Evolutionary conservation across 2,888 invertebrate genomes (phyloP).

Genomic region (Scelioninae gen. 2): DNA sequence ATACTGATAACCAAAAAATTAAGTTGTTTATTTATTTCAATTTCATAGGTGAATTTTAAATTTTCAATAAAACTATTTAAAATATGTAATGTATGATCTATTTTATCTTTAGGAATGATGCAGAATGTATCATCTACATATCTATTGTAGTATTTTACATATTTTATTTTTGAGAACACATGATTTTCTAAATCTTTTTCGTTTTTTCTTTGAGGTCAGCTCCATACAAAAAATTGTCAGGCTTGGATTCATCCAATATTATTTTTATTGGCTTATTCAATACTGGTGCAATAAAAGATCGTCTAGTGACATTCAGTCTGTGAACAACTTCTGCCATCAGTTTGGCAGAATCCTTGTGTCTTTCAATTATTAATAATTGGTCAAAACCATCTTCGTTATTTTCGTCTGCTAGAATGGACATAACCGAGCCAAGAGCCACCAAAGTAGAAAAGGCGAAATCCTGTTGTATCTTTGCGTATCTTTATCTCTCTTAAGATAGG

Average conservation of each 20-base stretch:
- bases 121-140: too few species aligned
- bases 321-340: slow-evolving; percentile 16
- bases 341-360: slow-evolving; percentile 9
- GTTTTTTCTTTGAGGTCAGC: slow-evolving; percentile 7
- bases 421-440: slow-evolving; percentile 17
- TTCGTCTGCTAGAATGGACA: slow-evolving; percentile 32
- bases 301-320: slow-evolving; percentile 37
- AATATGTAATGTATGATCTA: too few species aligned
- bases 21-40: too few species aligned
- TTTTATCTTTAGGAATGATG: too few species aligned
- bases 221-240: slow-evolving; percentile 34
- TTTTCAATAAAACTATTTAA: too few species aligned
- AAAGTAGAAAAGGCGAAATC: slow-evolving; percentile 29
- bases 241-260: slow-evolving; percentile 31
- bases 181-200: too few species aligned
- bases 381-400: slow-evolving; percentile 30
- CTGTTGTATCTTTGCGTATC: slow-evolving; percentile 35
- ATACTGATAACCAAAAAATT: too few species aligned
- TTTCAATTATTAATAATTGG: slow-evolving; percentile 26
- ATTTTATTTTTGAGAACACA: too few species aligned
- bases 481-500: slow-evolving; percentile 22
- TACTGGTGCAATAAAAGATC: slow-evolving; percentile 43
- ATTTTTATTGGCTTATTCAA: slow-evolving; percentile 34
- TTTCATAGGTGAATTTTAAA: too few species aligned
- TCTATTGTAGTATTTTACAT: too few species aligned